Percentiles rank a stretch among this genome's conserved stretches.
These are phyloP conservation scores for Nomada ruficornis DNA, from an alignment of 2,888 invertebrate genomes.

Conservation along the genomic window DNA sequence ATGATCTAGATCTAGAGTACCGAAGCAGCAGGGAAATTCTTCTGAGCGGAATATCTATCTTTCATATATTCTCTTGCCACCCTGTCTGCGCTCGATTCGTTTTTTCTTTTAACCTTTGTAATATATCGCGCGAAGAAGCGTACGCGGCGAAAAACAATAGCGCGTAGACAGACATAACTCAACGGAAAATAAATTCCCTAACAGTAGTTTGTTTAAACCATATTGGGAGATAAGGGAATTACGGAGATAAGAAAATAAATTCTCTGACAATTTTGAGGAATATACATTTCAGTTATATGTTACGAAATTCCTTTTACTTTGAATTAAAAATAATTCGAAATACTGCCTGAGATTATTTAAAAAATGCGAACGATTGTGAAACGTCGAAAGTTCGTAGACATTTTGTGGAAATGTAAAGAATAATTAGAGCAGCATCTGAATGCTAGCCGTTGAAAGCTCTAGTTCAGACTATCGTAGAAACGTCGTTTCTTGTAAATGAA, in stretches of 20 bases:
- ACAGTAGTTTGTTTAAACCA: neutral
- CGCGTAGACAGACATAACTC: neutral
- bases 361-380: neutral
- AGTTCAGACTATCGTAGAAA: neutral
- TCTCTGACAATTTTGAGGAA: neutral
- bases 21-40: constrained; percentile 23
- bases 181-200: neutral
- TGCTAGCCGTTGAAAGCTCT: neutral
- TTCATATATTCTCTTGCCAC: constrained; percentile 3
- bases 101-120: neutral
- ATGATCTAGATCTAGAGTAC: constrained; percentile 35
- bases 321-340: too few species aligned
- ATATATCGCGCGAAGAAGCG: neutral
- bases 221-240: neutral
- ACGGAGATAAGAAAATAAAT: neutral
- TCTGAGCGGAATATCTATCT: constrained; percentile 11
- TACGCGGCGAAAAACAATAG: neutral
- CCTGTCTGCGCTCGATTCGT: constrained; percentile 1
- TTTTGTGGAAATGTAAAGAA: neutral
- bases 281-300: too few species aligned
- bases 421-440: constrained; percentile 10
- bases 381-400: neutral
- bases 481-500: constrained; percentile 1
- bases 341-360: too few species aligned
- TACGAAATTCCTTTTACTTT: neutral